Evolutionary conservation across 2,888 invertebrate genomes (phyloP).

Genomic region (Gibbula magus): DNA sequence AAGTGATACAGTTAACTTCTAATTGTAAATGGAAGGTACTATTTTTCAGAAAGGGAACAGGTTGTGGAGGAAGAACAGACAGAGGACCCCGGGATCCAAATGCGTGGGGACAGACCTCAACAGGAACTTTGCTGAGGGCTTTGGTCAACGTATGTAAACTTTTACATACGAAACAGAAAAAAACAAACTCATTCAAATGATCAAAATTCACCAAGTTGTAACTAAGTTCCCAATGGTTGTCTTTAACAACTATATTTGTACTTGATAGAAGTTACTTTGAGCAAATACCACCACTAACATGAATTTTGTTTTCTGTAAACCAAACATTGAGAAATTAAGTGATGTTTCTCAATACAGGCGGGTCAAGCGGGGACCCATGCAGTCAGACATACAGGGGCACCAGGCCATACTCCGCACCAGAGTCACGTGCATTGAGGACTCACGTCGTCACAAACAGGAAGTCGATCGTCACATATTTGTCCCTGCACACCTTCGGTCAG

Average conservation of each 20-base stretch:
- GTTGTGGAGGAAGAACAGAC: background rate
- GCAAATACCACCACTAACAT: too few species aligned
- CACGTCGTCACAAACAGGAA: background rate
- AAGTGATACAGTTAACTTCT: too few species aligned
- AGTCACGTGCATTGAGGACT: background rate
- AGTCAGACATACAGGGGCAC: background rate
- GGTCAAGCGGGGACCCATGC: background rate
- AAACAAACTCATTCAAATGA: too few species aligned
- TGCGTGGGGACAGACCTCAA: background rate
- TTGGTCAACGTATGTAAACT: background rate
- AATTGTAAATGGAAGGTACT: too few species aligned
- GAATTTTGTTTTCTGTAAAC: too few species aligned
- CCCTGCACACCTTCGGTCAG: background rate
- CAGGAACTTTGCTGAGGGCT: background rate
- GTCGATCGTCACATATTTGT: background rate
- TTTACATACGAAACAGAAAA: too few species aligned
- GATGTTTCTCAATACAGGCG: background rate
- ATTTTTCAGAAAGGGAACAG: background rate
- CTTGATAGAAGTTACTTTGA: too few species aligned
- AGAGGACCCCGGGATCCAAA: background rate
- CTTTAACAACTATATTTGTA: too few species aligned
- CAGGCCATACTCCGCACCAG: background rate
- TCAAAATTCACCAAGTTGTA: too few species aligned
- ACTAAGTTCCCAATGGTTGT: too few species aligned
- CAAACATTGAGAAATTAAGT: too few species aligned